Conservation (phyloP, 2,888 invertebrate species). For the Zaprionus bogoriensis region DNA sequence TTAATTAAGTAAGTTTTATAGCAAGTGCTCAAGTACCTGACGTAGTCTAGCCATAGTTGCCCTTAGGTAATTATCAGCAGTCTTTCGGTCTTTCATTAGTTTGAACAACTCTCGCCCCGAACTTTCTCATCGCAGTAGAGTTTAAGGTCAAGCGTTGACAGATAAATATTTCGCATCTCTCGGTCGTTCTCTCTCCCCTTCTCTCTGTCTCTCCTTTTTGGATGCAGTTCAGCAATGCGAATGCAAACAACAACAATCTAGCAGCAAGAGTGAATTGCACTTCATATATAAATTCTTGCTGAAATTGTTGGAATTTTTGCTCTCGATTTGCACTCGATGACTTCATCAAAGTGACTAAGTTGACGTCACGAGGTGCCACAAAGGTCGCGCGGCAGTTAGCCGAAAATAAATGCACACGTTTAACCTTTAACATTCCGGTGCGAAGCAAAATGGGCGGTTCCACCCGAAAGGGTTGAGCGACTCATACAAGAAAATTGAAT, state of each 20-base stretch:
- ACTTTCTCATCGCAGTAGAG: slow-evolving; percentile 5
- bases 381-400: slow-evolving; percentile 36
- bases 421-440: slow-evolving; percentile 16
- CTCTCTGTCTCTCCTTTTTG: background rate
- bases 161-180: no score
- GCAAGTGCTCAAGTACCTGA: background rate
- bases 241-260: slow-evolving; percentile 6
- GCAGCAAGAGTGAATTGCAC: slow-evolving; percentile 1
- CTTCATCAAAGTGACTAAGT: slow-evolving; percentile 43
- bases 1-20: slow-evolving; percentile 23
- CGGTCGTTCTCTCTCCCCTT: no score
- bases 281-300: background rate
- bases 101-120: no score
- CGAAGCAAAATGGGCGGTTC: background rate
- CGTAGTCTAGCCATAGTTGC: background rate
- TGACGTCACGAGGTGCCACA: slow-evolving; percentile 38
- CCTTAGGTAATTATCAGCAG: background rate
- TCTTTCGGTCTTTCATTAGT: no score
- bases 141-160: slow-evolving; percentile 7
- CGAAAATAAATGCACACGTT: slow-evolving; percentile 6
- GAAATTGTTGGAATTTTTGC: slow-evolving; percentile 5
- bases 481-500: no score
- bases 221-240: slow-evolving; percentile 5
- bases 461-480: no score
- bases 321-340: slow-evolving; percentile 47